These are phyloP conservation scores for Neotragus pygmaeus DNA, from an alignment of 2,113 vertebrate genomes.

Conservation along the genomic window DNA sequence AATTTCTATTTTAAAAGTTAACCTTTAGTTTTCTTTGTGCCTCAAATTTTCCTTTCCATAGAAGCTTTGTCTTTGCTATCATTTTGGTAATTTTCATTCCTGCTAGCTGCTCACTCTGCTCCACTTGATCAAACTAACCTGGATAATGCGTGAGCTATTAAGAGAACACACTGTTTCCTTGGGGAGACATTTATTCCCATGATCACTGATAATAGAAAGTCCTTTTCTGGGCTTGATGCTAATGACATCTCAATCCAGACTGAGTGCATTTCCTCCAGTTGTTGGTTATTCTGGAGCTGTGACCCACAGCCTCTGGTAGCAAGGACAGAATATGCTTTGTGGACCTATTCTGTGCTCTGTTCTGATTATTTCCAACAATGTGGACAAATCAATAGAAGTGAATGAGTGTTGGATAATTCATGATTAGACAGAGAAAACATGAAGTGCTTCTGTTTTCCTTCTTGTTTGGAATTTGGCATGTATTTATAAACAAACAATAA, in stretches of 20 bases:
- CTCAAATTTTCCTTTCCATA: slow-evolving; percentile 28
- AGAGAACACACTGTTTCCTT: slow-evolving; percentile 47
- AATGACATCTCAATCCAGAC: slow-evolving; percentile 55
- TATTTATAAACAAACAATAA: neutral
- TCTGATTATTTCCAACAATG: neutral
- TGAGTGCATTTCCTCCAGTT: slow-evolving; percentile 33
- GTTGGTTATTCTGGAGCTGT: neutral
- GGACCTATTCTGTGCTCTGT: neutral
- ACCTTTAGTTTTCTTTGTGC: neutral
- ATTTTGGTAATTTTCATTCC: slow-evolving; percentile 32
- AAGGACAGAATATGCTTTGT: neutral
- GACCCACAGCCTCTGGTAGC: neutral
- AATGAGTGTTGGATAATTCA: neutral
- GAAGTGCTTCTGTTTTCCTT: slow-evolving; percentile 30
- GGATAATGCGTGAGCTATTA: slow-evolving; percentile 44
- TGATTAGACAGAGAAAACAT: slow-evolving; percentile 41
- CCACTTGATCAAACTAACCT: slow-evolving; percentile 54
- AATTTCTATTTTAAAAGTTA: slow-evolving; percentile 40
- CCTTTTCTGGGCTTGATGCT: slow-evolving; percentile 33
- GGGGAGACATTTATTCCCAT: slow-evolving; percentile 32
- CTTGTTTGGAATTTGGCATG: neutral
- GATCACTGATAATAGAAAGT: slow-evolving; percentile 43
- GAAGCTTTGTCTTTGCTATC: slow-evolving; percentile 34
- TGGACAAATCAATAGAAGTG: neutral
- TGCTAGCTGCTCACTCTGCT: neutral